Percentiles rank a stretch among this genome's conserved stretches.
Evolutionary conservation across 2,888 invertebrate species (phyloP).

Genomic region (Caenorhabditis sulstoni): DNA sequence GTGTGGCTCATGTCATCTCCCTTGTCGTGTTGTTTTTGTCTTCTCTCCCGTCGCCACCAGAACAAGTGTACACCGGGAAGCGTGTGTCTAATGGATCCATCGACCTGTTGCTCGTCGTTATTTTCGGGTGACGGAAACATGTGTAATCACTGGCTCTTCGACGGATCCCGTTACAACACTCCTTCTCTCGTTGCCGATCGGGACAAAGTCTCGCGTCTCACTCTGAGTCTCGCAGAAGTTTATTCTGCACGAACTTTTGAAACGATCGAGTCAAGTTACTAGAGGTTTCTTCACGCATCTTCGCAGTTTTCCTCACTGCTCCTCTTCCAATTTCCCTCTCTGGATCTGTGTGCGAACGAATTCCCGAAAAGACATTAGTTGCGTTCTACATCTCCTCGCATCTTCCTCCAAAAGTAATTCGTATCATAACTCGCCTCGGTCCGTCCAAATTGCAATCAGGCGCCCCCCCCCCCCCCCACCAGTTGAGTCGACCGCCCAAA

Average conservation of each 20-base stretch:
- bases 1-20: not conserved
- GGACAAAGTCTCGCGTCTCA: not conserved
- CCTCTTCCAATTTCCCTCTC: no score
- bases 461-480: not conserved
- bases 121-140: constrained; percentile 57
- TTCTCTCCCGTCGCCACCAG: constrained; percentile 6
- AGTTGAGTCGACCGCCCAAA: constrained; percentile 16
- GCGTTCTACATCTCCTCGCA: no score
- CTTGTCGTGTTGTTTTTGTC: constrained; percentile 24
- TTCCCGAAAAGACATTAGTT: no score
- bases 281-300: not conserved
- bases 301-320: no score
- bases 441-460: constrained; percentile 11
- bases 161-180: constrained; percentile 48
- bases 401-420: no score
- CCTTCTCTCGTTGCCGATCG: not conserved
- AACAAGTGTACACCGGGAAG: constrained; percentile 40
- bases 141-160: constrained; percentile 38
- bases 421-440: not conserved
- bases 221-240: not conserved
- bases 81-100: constrained; percentile 36
- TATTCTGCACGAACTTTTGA: constrained; percentile 1
- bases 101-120: constrained; percentile 57
- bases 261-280: constrained; percentile 2
- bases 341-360: no score